These are phyloP conservation scores for Pantelozetes paolii DNA, from an alignment of 2,888 invertebrate genomes.

Conservation along the genomic window DNA sequence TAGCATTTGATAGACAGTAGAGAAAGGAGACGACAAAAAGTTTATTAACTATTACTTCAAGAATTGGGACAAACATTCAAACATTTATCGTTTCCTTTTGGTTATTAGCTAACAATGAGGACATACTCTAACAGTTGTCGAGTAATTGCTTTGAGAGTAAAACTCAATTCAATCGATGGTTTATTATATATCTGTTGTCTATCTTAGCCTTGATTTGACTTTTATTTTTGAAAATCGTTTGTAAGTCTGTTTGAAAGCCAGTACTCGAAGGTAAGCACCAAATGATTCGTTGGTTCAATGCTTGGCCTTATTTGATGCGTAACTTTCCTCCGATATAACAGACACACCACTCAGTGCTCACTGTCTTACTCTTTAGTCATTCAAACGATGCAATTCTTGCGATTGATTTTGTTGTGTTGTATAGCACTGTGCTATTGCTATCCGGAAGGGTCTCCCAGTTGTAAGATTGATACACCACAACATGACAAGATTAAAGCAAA, in stretches of 20 bases:
- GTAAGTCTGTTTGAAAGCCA: conserved; percentile 9
- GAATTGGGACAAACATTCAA: conserved; percentile 10
- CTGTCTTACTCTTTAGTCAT: background rate
- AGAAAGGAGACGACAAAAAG: background rate
- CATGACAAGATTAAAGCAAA: conserved; percentile 30
- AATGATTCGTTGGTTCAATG: background rate
- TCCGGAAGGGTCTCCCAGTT: conserved; percentile 40
- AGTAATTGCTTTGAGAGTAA: background rate
- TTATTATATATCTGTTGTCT: too few relatives aligned
- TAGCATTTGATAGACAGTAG: background rate
- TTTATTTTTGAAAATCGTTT: background rate
- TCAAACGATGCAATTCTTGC: conserved; percentile 9
- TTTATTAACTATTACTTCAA: background rate
- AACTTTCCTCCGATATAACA: conserved; percentile 20
- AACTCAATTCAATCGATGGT: background rate
- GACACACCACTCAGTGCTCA: background rate
- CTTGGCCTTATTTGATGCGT: conserved; percentile 22
- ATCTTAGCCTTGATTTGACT: conserved; percentile 7
- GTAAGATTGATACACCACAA: conserved; percentile 14
- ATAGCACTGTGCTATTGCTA: conserved; percentile 23
- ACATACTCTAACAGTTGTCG: background rate
- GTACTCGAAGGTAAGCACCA: conserved; percentile 24
- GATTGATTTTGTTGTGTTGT: background rate
- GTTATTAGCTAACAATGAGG: background rate
- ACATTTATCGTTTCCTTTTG: background rate